Base-by-base conservation (phyloP, 2,888 invertebrate species). In the Agrotis puta region DNA sequence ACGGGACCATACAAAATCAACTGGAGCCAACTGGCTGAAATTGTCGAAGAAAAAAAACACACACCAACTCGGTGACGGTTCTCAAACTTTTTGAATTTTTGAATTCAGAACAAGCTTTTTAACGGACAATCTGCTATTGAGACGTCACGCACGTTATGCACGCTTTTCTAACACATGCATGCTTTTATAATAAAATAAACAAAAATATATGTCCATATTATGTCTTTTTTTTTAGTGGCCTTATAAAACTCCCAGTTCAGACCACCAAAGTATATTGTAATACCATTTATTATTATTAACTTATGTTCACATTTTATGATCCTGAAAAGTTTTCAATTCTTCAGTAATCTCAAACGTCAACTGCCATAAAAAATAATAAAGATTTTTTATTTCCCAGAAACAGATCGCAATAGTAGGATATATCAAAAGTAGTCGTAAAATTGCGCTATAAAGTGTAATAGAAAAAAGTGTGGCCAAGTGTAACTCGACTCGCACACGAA, bases 381-480 rank as follows among this genome's bases (percentile, higher is more conserved):
- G 0, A 13, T 70, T 54, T 58, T 24, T 61, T 53, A 59, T 53
- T 24, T 39, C 16, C 33, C 9, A 53, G 58, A 70, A 48, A 61
- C 47, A 33, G 33, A 80, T 68, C 39, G 59, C 63, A 74, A 66
- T 47, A 62, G 22, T 33, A 16, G 33, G 22, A 64, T 62, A 71
- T 43, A 79, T 64, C 45, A 57, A 18, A 33, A n/a, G 39, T 18
- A 47, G 63, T 54, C 81, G 50, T 81, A 58, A 76, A 61, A 59
- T 33, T 22, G 5, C 13, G 24, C 71, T 22, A 70, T 81, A 77
- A 81, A 77, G 7, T 63, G n/a, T 65, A 54, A 81, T 58, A 54
- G 64, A 39, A 53, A 64, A 53, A 63, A 48, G 27, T 27, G 27
- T 27, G 27, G 27, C 27, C 27, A 27, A 27, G 27, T 27, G 27